These are phyloP conservation scores for Rhopilema esculentum DNA, from an alignment of 30 jellyfish, hydroid and myxozoan species.

Conservation along the genomic window DNA sequence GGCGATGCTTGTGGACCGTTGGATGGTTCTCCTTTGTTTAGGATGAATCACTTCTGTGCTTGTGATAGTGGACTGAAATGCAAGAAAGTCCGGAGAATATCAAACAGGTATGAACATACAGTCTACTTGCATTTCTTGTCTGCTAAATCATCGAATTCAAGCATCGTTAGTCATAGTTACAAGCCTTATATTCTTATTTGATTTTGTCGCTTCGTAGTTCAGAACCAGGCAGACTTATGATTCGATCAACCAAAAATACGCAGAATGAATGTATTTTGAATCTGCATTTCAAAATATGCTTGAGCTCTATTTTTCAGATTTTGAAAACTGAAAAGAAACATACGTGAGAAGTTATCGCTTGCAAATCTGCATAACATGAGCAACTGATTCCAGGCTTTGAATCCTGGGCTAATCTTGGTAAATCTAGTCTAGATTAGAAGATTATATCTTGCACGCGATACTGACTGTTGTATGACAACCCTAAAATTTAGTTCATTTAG, in stretches of 20 bases:
- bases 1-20: constrained; percentile 80
- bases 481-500: not conserved
- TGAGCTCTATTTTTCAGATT: not conserved
- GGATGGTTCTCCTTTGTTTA: constrained; percentile 56
- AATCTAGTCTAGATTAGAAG: constrained; percentile 4
- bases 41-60: constrained; percentile 69
- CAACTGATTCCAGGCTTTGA: not conserved
- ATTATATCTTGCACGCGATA: constrained; percentile 48
- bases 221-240: not conserved
- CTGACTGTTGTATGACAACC: constrained; percentile 13
- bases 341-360: not conserved
- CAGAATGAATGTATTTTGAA: too few relatives aligned
- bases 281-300: not conserved
- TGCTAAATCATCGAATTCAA: not conserved
- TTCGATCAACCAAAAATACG: too few relatives aligned
- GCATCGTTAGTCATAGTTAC: not conserved
- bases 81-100: constrained; percentile 58
- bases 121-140: not conserved
- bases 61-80: constrained; percentile 88
- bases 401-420: not conserved
- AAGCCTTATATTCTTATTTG: too few relatives aligned
- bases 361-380: not conserved
- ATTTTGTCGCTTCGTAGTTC: not conserved
- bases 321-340: not conserved
- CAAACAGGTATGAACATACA: constrained; percentile 29